Base-by-base conservation (phyloP, 2,888 invertebrate species). In the Synergus umbraculus region DNA sequence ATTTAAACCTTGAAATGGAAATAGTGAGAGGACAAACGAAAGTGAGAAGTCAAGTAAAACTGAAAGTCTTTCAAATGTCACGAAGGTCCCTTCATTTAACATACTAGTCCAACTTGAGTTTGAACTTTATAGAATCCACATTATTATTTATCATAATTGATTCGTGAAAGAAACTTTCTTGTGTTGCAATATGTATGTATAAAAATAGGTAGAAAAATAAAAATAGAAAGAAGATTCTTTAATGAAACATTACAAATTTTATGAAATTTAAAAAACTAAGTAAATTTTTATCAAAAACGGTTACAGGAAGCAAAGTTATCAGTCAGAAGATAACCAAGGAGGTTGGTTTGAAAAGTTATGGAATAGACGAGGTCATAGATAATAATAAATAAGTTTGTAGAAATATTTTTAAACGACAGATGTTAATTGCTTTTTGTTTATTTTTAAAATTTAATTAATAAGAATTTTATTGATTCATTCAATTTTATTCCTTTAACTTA, bases 31-130 rank as follows among this genome's bases (percentile, higher is more conserved):
- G 77, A 76, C n/a, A n/a, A 83, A 83, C 18, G 60, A 60, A 18
- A 46, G 46, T 64, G 29, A 77, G 65, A 64, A 44, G 18, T 46
- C 65, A 15, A 49, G 77, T 78, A 76, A 82, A 81, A 81, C 80
- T 83, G 83, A 87, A 87, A 86, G 87, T 81, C 84, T 85, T 85
- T 85, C 81, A 77, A 84, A 84, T 84, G 78, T 79, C 60, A 76
- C 79, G 81, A 85, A 85, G 84, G 84, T 81, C 79, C 79, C 78
- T 82, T 77, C 41, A 76, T 76, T 78, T 76, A 54, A 9, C 64
- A 69, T 76, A 79, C 76, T 67, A 69, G 81, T 80, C 54, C 54
- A 73, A 54, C 46, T 54, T 54, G 22, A 78, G 44, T 65, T 79
- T 76, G 69, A 77, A 79, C 54, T 78, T 41, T 76, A 63, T n/a